Evolutionary conservation across 2,888 invertebrate species (phyloP), one percentile per base, ranked within the genome.

Genomic region (Drymonia ruficornis): DNA sequence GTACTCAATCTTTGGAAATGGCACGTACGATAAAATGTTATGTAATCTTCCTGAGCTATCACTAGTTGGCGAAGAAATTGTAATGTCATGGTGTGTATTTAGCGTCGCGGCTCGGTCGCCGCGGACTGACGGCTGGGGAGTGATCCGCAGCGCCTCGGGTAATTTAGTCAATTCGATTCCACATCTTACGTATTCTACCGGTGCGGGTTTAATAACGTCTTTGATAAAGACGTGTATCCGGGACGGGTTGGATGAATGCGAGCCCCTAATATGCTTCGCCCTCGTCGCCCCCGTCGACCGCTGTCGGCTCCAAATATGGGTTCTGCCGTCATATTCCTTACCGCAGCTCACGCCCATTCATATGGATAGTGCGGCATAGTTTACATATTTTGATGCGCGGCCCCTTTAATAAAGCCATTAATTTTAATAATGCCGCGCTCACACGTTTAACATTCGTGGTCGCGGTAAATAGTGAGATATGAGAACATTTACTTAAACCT

Each of bases 171-270:
- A 80, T 80, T 81, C 78, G 78, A 82, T 83, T 81, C 78, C 72
- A 68, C 73, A 62, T 72, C 68, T 79, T 78, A 78, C 69, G 74
- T 77, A 82, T 80, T 80, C 78, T 81, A 72, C 81, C 76, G 76
- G 80, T 81, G 77, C 70, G 75, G 83, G 84, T 86, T 87, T 87
- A 88, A 88, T 88, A 89, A 84, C 83, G 78, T 76, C 74, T 84
- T 83, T 86, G 84, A 86, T 87, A 86, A 85, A 86, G 87, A 86
- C 83, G 80, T 83, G 83, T 83, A 83, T 83, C 77, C 72, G 74
- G 76, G 74, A 64, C 70, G 81, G 82, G 80, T 78, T 70, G 78
- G 81, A 81, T 87, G 82, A 84, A 87, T 85, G 78, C 73, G 81
- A 72, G 78, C 77, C 72, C 79, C 77, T 86, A 86, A 88, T 88